Evolutionary conservation across 2,888 invertebrate genomes (phyloP).

Genomic region (Mythimna lalbum): DNA sequence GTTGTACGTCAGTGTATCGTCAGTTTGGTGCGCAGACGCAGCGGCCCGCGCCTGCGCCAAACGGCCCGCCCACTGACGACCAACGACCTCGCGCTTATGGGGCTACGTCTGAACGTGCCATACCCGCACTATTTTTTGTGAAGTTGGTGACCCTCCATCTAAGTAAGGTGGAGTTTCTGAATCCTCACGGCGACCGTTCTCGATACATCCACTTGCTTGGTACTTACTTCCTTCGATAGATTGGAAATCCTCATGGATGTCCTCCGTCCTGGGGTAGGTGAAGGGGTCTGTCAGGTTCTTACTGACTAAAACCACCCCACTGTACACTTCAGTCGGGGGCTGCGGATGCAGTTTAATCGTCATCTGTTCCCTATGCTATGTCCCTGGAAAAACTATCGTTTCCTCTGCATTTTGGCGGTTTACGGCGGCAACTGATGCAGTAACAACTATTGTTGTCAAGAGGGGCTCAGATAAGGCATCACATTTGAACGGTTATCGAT

Average conservation of each 20-base stretch:
- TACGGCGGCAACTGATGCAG: not conserved
- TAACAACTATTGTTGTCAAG: not conserved
- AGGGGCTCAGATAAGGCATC: no score
- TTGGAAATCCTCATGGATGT: no score
- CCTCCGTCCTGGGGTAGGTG: no score
- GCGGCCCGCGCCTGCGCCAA: conserved; percentile 57
- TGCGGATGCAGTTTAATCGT: not conserved
- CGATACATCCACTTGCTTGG: no score
- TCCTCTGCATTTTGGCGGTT: not conserved
- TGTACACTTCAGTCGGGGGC: no score
- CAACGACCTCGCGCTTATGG: conserved; percentile 60
- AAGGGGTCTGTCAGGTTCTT: no score
- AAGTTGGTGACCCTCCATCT: not conserved
- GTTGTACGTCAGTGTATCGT: conserved; percentile 23
- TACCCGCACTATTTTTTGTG: conserved; percentile 14
- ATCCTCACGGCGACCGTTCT: no score
- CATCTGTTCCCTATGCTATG: not conserved
- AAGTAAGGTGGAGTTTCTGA: not conserved
- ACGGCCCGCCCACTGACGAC: conserved; percentile 57
- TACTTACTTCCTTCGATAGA: no score
- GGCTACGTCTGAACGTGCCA: conserved; percentile 50
- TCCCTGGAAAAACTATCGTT: no score
- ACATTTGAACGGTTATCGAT: no score
- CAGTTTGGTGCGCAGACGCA: conserved; percentile 49
- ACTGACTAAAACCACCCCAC: no score